Evolutionary conservation across 2,797 vertebrate species (phyloP).

Genomic region (Gallinago nigripennis): DNA sequence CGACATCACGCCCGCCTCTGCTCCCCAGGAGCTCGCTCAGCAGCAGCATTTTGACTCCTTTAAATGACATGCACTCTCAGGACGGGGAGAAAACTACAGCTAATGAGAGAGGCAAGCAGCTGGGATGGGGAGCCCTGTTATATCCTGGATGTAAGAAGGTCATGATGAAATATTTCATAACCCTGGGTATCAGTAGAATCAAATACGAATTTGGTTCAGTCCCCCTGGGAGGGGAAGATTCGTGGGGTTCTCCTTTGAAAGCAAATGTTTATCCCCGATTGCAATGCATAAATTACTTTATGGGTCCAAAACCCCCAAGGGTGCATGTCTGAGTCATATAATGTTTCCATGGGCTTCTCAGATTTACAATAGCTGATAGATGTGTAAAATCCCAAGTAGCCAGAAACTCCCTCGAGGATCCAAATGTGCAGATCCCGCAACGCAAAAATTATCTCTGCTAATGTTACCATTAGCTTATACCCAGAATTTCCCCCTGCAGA

Average conservation of each 20-base stretch:
- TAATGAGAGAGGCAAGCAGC: neutral
- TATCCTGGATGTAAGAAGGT: neutral
- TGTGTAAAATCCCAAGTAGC: slow-evolving; percentile 1
- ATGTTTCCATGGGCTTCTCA: neutral
- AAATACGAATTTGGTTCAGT: neutral
- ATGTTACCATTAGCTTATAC: neutral
- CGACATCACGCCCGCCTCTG: accelerated
- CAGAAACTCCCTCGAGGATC: neutral
- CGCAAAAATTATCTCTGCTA: slow-evolving; percentile 13
- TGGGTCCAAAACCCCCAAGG: neutral
- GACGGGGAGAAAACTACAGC: neutral
- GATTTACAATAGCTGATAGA: neutral
- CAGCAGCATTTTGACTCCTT: neutral
- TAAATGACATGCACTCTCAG: neutral
- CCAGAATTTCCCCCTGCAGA: neutral
- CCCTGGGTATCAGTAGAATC: neutral
- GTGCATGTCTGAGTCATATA: neutral
- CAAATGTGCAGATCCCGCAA: neutral
- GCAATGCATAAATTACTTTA: neutral
- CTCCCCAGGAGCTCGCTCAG: neutral
- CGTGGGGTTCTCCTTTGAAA: neutral
- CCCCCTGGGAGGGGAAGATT: neutral
- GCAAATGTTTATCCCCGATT: neutral
- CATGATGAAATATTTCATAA: neutral
- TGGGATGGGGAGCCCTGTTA: neutral